phyloP scores from a whole-genome alignment of 2,888 invertebrate genomes.

The Homarus gammarus region DNA sequence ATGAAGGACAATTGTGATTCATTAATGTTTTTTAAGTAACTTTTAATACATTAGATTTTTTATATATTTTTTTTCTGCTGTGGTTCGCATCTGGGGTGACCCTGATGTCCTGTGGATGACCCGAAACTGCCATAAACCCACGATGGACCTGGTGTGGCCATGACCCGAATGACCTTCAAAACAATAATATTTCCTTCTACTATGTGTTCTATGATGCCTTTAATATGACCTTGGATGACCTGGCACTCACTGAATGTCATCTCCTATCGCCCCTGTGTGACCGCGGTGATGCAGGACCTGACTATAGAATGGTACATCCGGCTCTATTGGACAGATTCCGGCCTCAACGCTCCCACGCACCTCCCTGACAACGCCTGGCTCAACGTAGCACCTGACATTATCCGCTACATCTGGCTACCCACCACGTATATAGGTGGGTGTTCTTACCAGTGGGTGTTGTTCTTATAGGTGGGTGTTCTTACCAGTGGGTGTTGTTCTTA shows the following conservation, averaged over 20 bases:
- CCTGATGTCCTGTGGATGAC: no score
- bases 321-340: constrained; percentile 54
- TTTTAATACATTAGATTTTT: constrained; percentile 5
- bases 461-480: not conserved
- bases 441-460: not conserved
- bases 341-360: constrained; percentile 44
- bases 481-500: no score
- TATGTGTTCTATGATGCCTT: not conserved
- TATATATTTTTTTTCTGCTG: no score
- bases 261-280: not conserved
- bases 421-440: constrained; percentile 65
- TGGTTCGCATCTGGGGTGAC: no score
- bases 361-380: constrained; percentile 32
- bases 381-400: constrained; percentile 52
- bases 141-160: not conserved
- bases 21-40: not conserved
- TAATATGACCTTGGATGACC: not conserved
- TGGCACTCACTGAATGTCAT: not conserved
- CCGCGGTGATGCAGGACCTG: constrained; percentile 41
- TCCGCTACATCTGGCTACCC: constrained; percentile 56
- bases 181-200: not conserved
- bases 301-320: constrained; percentile 65
- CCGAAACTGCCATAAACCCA: no score
- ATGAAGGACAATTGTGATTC: not conserved
- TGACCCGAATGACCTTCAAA: no score